Base-by-base conservation (phyloP, 1,140 invertebrate species). In the Pararge aegeria region DNA sequence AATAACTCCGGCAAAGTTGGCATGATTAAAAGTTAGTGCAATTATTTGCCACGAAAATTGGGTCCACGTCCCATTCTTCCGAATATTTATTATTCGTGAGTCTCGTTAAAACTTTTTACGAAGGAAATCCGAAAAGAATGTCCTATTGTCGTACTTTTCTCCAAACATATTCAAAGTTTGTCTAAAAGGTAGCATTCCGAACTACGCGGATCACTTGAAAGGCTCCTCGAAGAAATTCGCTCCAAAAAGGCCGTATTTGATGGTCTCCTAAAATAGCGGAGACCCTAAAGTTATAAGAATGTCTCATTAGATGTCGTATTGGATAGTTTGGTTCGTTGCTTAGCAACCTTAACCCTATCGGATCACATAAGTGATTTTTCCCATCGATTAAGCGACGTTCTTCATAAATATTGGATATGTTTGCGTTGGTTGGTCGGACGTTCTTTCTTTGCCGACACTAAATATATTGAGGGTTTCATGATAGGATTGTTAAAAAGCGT, bases 61-160 rank as follows among this genome's bases (percentile, higher is more conserved):
- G 16, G 38, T 0, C 38, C 16, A 42, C 16, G 7, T 42, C 18
- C 1, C 10, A 42, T 5, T 9, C 30, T n/a, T n/a, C 9, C 2
- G n/a, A 34, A 34, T n/a, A 34, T 34, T 34, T 34, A 16, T 16
- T 18, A 42, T 42, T 42, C 38, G 38, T 5, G 27, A 20, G 37
- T 56, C 54, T 62, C 48, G 60, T 62, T 62, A 62, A 62, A 62
- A 62, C 30, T 62, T 61, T 61, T 52, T 27, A 62, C 53, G 24
- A 34, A 51, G 34, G 15, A 13, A 50, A 50, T 24, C 27, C 48
- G 18, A 37, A 51, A 56, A 55, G 58, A 61, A 61, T 55, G 42
- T 29, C 44, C 44, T 16, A 56, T 62, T 62, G 54, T 62, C 38
- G 48, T 62, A 19, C 42, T 16, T 6, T 12, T 34, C 10, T 44